Evolutionary conservation across 2,888 invertebrate species (phyloP).

Genomic region (Subacronicta megacephala): DNA sequence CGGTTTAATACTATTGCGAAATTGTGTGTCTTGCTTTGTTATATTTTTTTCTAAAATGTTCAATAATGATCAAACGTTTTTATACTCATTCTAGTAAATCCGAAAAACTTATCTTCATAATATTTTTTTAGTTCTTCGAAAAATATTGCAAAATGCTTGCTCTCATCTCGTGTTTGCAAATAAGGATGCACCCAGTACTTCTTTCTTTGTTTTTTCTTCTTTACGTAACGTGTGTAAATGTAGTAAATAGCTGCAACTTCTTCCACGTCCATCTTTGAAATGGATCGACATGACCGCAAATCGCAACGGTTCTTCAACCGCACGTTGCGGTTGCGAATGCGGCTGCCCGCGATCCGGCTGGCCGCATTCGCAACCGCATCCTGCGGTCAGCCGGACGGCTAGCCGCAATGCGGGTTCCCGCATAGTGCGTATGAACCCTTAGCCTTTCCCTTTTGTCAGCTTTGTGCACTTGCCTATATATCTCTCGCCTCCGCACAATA

Average conservation of each 20-base stretch:
- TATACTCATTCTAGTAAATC: too few species aligned
- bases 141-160: too few species aligned
- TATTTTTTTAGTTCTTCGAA: too few species aligned
- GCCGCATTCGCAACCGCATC: neutral
- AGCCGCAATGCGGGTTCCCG: neutral
- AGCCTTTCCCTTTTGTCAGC: too few species aligned
- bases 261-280: conserved; percentile 29
- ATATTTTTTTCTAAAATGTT: too few species aligned
- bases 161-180: conserved; percentile 23
- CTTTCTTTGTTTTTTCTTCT: conserved; percentile 17
- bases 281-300: conserved; percentile 34
- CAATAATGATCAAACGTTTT: too few species aligned
- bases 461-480: too few species aligned
- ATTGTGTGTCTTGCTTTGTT: too few species aligned
- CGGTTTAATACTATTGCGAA: too few species aligned
- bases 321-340: conserved; percentile 7
- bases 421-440: conserved; percentile 6
- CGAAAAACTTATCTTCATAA: too few species aligned
- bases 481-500: too few species aligned
- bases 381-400: neutral
- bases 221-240: conserved; percentile 20
- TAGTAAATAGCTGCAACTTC: conserved; percentile 27
- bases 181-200: conserved; percentile 41
- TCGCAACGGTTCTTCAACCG: conserved; percentile 30
- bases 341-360: neutral